phyloP scores from a whole-genome alignment of 2,113 vertebrate genomes.

The Chrysemys picta region DNA sequence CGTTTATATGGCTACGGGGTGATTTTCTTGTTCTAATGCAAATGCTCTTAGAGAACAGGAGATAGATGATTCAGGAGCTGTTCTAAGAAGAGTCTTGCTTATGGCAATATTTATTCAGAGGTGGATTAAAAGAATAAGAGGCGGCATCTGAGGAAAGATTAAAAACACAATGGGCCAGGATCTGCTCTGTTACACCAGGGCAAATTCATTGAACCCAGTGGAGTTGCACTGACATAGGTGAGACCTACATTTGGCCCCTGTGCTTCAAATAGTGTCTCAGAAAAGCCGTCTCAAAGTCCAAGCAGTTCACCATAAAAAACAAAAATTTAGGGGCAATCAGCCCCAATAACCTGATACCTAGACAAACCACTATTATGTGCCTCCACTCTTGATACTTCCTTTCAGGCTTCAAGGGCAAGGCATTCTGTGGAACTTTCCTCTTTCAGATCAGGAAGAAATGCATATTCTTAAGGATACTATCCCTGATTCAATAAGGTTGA shows the following conservation, averaged over 20 bases:
- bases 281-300: background rate
- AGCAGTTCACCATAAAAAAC: background rate
- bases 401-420: background rate
- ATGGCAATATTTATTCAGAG: slow-evolving; percentile 22
- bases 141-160: background rate
- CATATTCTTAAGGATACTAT: background rate
- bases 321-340: background rate
- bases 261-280: background rate
- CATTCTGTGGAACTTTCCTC: background rate
- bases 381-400: background rate
- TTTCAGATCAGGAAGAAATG: background rate
- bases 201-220: background rate
- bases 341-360: background rate
- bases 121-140: background rate
- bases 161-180: background rate
- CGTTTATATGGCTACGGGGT: background rate
- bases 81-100: background rate
- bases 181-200: background rate
- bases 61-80: background rate
- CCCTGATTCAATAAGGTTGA: background rate
- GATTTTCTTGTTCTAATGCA: background rate
- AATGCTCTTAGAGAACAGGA: slow-evolving; percentile 16
- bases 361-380: background rate
- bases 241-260: background rate
- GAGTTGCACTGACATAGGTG: background rate